Evolutionary conservation across 2,888 invertebrate genomes (phyloP), one percentile per base, ranked within the genome.

Genomic region (Caenorhabditis drosophilae): DNA sequence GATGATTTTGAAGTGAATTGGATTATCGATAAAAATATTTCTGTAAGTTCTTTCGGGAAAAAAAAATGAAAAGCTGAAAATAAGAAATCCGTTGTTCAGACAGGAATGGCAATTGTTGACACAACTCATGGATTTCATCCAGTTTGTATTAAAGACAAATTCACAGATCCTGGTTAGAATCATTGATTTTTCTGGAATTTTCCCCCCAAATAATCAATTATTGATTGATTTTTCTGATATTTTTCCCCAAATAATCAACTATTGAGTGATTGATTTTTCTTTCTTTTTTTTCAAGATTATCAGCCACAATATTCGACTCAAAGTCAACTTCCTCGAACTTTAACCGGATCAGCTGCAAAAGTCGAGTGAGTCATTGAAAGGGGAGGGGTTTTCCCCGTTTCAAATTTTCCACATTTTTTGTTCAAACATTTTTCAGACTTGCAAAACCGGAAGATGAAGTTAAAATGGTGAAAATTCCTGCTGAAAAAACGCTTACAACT

Each of bases 1-100:
- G 81, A 81, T 51, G 80, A 80, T 47, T 70, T 80, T 34, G 80
- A 80, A 50, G 59, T 63, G 22, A 74, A 76, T 50, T 68, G 66
- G 52, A 67, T 76, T 23, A 73, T 76, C 34, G 75, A 76, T 45
- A 73, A 74, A 48, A 76, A 76, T 45, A 74, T 76, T 15, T 22
- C 42, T 12, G 31, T 31, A 12, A 31, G 12, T 12, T 31, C 12
- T 35, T 35, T 35, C 35, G 35, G 15, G 35, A 12, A 35, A 15
- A 35, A 35, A 35, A 35, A 35, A 35, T 12, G 35, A 35, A 35
- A 35, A 35, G 15, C 15, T 15, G 35, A 35, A 35, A 35, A 35
- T 12, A 35, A 11, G 4, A 38, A 38, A 11, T 16, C 38, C 38
- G 9, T 40, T 27, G 44, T 70, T 38, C 67, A 75, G 73, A 75